Conservation (phyloP, 2,113 vertebrate genomes). For the Oncorhynchus nerka region DNA sequence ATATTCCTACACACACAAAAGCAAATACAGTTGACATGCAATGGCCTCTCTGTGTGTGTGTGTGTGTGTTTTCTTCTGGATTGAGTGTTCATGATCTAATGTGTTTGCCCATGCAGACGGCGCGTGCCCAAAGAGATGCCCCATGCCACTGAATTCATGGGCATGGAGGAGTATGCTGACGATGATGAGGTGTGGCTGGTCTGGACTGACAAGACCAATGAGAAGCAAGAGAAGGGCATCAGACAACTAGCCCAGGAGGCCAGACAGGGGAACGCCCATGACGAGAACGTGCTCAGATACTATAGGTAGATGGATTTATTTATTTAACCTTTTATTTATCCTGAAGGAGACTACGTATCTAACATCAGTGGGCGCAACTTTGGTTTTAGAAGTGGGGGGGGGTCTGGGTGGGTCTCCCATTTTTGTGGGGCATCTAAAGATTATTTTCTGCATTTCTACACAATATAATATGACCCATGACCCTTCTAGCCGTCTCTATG, state of each 20-base stretch:
- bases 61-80: neutral
- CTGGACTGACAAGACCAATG: conserved; percentile 88
- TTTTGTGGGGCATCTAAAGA: too few relatives aligned
- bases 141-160: conserved; percentile 75
- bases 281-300: conserved; percentile 93
- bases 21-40: neutral
- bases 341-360: too few relatives aligned
- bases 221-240: conserved; percentile 90
- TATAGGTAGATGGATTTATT: conserved; percentile 80
- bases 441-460: too few relatives aligned
- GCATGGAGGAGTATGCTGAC: conserved; percentile 81
- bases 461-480: too few relatives aligned
- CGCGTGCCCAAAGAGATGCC: conserved; percentile 84
- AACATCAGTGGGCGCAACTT: too few relatives aligned
- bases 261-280: conserved; percentile 88
- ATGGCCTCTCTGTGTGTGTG: neutral
- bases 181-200: conserved; percentile 97
- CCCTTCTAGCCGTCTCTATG: too few relatives aligned
- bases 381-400: too few relatives aligned
- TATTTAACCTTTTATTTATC: too few relatives aligned
- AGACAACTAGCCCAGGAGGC: conserved; percentile 92
- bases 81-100: neutral
- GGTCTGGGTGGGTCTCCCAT: too few relatives aligned
- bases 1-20: neutral
- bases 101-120: conserved; percentile 66